phyloP scores from a whole-genome alignment of 2,888 invertebrate species.

The Phaonia tiefii region DNA sequence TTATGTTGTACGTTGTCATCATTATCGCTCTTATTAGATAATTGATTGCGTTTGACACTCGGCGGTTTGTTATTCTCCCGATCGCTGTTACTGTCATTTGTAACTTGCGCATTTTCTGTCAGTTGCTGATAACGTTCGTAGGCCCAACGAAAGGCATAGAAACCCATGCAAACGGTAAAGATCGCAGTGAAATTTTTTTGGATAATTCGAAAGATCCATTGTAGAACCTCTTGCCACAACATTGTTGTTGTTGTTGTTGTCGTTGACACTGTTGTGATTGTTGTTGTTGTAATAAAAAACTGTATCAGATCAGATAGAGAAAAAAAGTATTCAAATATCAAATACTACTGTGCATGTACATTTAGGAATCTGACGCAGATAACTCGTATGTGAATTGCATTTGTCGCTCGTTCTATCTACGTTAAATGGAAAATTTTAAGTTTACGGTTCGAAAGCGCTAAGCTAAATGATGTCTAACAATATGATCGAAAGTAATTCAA shows the following conservation, averaged over 20 bases:
- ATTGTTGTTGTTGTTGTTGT: conserved; percentile 40
- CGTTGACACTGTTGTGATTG: conserved; percentile 25
- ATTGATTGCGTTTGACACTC: conserved; percentile 17
- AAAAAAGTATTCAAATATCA: conserved; percentile 19
- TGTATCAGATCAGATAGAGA: neutral
- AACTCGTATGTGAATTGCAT: too few relatives aligned
- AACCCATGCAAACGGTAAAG: conserved; percentile 39
- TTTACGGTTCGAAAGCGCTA: conserved; percentile 59
- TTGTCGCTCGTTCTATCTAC: neutral
- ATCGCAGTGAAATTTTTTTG: conserved; percentile 50
- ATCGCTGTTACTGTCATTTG: neutral
- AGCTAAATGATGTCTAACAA: conserved; percentile 56
- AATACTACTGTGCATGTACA: too few relatives aligned
- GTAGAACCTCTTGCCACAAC: conserved; percentile 53
- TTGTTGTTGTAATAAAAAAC: neutral
- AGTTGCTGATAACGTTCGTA: conserved; percentile 49
- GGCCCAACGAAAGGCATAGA: conserved; percentile 56
- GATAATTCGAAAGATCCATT: conserved; percentile 44
- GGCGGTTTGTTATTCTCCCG: neutral
- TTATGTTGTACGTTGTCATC: neutral
- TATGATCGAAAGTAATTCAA: conserved; percentile 49
- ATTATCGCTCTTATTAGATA: conserved; percentile 7
- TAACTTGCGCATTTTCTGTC: conserved; percentile 17
- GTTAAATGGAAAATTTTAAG: conserved; percentile 33
- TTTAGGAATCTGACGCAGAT: too few relatives aligned